These are phyloP conservation scores for Cerastis rubricosa DNA, from an alignment of 2,888 invertebrate genomes.

Conservation along the genomic window DNA sequence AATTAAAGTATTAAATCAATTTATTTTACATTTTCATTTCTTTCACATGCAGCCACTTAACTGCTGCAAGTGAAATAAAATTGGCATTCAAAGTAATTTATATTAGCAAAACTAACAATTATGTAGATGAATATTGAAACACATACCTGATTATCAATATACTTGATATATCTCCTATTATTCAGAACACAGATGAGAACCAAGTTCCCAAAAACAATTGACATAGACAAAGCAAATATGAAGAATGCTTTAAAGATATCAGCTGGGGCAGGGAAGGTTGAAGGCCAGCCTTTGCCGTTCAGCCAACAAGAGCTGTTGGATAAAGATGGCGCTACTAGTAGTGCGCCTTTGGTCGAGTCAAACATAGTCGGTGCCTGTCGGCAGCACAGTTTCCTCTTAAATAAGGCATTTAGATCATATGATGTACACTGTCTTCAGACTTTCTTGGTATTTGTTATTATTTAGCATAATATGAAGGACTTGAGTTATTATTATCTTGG, in stretches of 20 bases:
- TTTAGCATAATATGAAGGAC: conserved; percentile 27
- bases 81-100: background rate
- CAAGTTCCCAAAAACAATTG: conserved; percentile 95
- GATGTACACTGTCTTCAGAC: conserved; percentile 85
- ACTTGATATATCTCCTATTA: conserved; percentile 95
- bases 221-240: conserved; percentile 94
- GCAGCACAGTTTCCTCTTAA: conserved; percentile 86
- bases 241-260: conserved; percentile 95
- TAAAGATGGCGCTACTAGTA: conserved; percentile 94
- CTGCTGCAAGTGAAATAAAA: background rate
- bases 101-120: background rate
- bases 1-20: background rate
- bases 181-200: conserved; percentile 96
- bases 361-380: conserved; percentile 90
- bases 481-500: conserved; percentile 67
- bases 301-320: conserved; percentile 96
- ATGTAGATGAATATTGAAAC: background rate
- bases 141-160: conserved; percentile 96
- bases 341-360: conserved; percentile 92
- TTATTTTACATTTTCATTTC: background rate
- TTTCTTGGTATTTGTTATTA: conserved; percentile 55
- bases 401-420: conserved; percentile 89
- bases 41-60: background rate
- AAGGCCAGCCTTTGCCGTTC: conserved; percentile 92
- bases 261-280: conserved; percentile 92